Percentiles rank a stretch among this genome's conserved stretches.
phyloP scores from a whole-genome alignment of 30 jellyfish, hydroid and myxozoan species.

The Calvadosia cruxmelitensis region DNA sequence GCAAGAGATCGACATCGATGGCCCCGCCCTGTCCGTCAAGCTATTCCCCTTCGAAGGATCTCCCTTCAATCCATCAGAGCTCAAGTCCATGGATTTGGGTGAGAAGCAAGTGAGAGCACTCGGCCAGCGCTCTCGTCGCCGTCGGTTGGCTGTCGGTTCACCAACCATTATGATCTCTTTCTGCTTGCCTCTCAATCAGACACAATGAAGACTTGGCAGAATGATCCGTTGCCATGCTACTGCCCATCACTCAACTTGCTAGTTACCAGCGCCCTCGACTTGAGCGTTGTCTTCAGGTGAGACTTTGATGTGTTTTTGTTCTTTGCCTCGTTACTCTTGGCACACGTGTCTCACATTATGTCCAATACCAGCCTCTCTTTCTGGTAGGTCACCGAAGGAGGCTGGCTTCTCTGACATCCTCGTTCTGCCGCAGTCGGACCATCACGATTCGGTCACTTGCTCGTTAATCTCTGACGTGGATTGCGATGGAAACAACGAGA shows the following conservation, averaged over 20 bases:
- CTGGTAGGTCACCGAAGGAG: conserved; percentile 27
- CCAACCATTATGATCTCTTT: too few relatives aligned
- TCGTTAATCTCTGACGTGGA: conserved; percentile 78
- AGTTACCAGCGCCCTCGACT: conserved; percentile 81
- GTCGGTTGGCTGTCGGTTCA: too few relatives aligned
- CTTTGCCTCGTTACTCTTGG: too few relatives aligned
- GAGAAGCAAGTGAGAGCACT: too few relatives aligned
- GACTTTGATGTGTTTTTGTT: too few relatives aligned
- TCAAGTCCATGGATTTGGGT: too few relatives aligned
- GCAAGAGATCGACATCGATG: not conserved
- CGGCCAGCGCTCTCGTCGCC: too few relatives aligned
- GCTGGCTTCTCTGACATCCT: conserved; percentile 73
- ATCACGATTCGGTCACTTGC: conserved; percentile 84
- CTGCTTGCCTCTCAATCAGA: not conserved
- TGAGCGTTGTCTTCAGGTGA: conserved; percentile 61
- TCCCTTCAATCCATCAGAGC: too few relatives aligned
- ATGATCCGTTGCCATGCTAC: not conserved
- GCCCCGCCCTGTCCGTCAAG: not conserved
- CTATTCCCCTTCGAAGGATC: not conserved
- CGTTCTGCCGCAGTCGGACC: conserved; percentile 71
- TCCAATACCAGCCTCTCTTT: too few relatives aligned
- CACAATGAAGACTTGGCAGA: not conserved
- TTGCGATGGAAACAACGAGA: conserved; percentile 73
- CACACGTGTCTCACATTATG: too few relatives aligned
- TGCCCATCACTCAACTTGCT: conserved; percentile 38